These are phyloP conservation scores for Leiothrix lutea DNA, from an alignment of 2,113 vertebrate genomes.

Conservation along the genomic window DNA sequence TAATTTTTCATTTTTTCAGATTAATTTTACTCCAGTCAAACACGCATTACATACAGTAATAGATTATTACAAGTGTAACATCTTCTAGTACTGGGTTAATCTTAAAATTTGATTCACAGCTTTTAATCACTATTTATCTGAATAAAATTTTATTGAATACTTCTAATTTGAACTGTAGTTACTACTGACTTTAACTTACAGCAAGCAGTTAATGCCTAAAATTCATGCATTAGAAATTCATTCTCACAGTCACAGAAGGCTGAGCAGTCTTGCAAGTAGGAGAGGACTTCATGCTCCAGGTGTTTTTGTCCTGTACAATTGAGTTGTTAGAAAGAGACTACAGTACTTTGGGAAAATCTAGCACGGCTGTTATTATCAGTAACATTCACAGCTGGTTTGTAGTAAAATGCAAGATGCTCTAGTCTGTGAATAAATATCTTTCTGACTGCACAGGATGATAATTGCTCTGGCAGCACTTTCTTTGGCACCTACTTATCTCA, in stretches of 20 bases:
- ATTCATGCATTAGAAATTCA: slow-evolving; percentile 35
- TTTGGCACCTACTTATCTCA: slow-evolving; percentile 75
- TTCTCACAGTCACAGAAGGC: slow-evolving; percentile 59
- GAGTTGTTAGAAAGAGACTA: slow-evolving; percentile 60
- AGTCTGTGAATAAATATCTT: slow-evolving; percentile 78
- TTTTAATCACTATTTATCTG: slow-evolving; percentile 10
- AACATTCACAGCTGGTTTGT: slow-evolving; percentile 69
- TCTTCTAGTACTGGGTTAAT: background rate
- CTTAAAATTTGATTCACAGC: background rate
- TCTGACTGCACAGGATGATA: slow-evolving; percentile 74
- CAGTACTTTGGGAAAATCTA: slow-evolving; percentile 61
- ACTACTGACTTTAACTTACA: background rate
- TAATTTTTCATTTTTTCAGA: background rate
- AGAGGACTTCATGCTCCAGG: slow-evolving; percentile 54
- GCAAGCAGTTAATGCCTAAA: slow-evolving; percentile 40
- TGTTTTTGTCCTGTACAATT: slow-evolving; percentile 59
- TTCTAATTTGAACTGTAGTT: background rate
- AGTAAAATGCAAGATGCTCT: slow-evolving; percentile 68
- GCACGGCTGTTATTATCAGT: slow-evolving; percentile 70
- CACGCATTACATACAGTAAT: background rate
- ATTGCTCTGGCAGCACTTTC: slow-evolving; percentile 77
- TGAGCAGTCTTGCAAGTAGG: slow-evolving; percentile 40
- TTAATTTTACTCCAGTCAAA: background rate
- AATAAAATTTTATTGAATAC: background rate
- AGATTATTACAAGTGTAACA: background rate